Conservation (phyloP, 2,113 vertebrate species). For the Chunga burmeisteri region DNA sequence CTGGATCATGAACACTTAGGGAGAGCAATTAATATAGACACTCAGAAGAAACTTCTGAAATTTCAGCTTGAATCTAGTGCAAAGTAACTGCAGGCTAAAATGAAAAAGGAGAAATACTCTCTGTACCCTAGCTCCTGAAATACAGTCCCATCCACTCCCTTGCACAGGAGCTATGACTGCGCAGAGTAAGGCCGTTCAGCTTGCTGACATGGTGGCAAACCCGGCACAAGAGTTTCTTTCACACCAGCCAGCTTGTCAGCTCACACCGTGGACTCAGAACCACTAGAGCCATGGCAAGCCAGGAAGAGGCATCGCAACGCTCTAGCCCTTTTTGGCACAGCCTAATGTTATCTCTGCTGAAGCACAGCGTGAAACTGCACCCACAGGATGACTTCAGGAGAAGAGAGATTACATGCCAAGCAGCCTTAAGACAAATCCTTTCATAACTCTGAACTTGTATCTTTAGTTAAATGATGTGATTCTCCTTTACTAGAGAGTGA, state of each 20-base stretch:
- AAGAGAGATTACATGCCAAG: not conserved
- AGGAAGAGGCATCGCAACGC: not conserved
- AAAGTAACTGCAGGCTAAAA: not conserved
- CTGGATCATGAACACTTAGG: not conserved
- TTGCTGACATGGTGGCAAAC: not conserved
- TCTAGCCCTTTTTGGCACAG: not conserved
- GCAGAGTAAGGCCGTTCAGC: not conserved
- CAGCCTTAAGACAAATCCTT: not conserved
- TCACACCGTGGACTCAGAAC: not conserved
- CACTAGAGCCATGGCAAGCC: not conserved
- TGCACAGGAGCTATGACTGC: not conserved
- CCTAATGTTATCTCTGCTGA: not conserved
- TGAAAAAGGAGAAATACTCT: not conserved
- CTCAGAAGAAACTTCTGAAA: accelerated
- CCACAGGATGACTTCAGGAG: not conserved
- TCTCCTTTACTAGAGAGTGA: not conserved
- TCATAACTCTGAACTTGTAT: not conserved
- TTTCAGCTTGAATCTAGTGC: not conserved
- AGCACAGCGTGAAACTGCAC: not conserved
- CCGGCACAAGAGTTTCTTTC: not conserved
- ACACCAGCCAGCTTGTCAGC: not conserved
- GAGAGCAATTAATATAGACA: not conserved
- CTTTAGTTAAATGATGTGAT: not conserved
- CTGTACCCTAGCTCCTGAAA: not conserved
- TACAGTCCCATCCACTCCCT: not conserved